Evolutionary conservation across 2,888 invertebrate species (phyloP), one percentile per base, ranked within the genome.

Genomic region (Antheraea assamensis): DNA sequence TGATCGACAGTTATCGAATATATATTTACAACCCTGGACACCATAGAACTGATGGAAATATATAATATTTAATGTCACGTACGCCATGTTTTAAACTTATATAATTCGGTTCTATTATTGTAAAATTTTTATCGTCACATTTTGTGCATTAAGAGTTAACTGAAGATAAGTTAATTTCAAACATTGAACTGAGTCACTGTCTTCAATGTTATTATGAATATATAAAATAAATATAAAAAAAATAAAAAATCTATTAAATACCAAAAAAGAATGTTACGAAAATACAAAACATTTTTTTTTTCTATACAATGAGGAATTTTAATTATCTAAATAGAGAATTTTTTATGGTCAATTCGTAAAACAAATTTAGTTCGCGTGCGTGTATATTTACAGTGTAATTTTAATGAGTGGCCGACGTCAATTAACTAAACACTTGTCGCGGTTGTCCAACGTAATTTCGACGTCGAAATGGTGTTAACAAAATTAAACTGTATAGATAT

Each of bases 331-430:
- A 64, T 17, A 64, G 27, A 27, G 61, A 17, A 61, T 27, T 17
- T 61, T 61, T 61, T 61, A 61, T 27, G 17, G 61, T 2, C 21
- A 17, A 68, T 68, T 68, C 35, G 13, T 35, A 3, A 35, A 68
- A 68, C 68, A 70, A 73, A 70, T 70, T 70, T 52, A 58, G 70
- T 42, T 73, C 30, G 88, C 86, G 87, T 86, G 87, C 75, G 74
- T 49, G 72, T 79, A 82, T 84, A 83, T 85, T 88, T 83, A 85
- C 85, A 81, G 81, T 81, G 82, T 86, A 82, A 81, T 85, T 82
- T 84, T 85, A 73, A 86, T 86, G 84, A 87, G 85, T 84, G 58
- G 85, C 77, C 81, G 82, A 86, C 88, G 84, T 82, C 89, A 90
- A 90, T 91, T 90, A 90, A 55, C 70, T 58, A 70, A 73, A n/a